A percentile compares a stretch with the other conserved stretches of the same genome.
These are phyloP conservation scores for Ranitomeya imitator DNA, from an alignment of 2,113 vertebrate genomes.

Conservation along the genomic window DNA sequence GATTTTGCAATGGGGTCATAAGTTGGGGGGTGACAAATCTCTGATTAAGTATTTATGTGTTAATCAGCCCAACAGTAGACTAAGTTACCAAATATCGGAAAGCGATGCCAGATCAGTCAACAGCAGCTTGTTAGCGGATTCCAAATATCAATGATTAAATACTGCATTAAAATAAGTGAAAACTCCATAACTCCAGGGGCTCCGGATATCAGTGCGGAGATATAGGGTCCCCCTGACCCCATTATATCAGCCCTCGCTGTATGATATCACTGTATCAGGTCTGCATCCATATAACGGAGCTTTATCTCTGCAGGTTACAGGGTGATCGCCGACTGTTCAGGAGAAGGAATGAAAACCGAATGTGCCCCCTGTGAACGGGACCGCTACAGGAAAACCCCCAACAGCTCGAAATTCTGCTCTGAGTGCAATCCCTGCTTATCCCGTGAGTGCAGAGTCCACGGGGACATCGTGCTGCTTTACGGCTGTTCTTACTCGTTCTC, in stretches of 20 bases:
- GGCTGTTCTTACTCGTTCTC: too few relatives aligned
- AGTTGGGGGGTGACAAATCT: too few relatives aligned
- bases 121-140: background rate
- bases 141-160: background rate
- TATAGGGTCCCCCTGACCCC: background rate
- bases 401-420: background rate
- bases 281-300: background rate
- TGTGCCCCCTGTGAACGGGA: background rate
- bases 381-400: background rate
- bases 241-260: background rate
- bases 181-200: too few relatives aligned
- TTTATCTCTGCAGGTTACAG: slow-evolving; percentile 12
- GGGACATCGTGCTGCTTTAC: too few relatives aligned
- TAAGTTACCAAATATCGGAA: background rate
- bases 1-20: too few relatives aligned
- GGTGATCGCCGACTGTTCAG: background rate
- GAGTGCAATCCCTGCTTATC: background rate
- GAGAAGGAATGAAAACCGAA: background rate
- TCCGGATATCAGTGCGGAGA: background rate
- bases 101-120: background rate
- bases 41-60: background rate
- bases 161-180: background rate
- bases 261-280: background rate
- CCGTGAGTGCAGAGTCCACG: background rate
- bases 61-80: background rate